These are phyloP conservation scores for Mesoclemmys tuberculata DNA, from an alignment of 2,113 vertebrate genomes.

Conservation along the genomic window DNA sequence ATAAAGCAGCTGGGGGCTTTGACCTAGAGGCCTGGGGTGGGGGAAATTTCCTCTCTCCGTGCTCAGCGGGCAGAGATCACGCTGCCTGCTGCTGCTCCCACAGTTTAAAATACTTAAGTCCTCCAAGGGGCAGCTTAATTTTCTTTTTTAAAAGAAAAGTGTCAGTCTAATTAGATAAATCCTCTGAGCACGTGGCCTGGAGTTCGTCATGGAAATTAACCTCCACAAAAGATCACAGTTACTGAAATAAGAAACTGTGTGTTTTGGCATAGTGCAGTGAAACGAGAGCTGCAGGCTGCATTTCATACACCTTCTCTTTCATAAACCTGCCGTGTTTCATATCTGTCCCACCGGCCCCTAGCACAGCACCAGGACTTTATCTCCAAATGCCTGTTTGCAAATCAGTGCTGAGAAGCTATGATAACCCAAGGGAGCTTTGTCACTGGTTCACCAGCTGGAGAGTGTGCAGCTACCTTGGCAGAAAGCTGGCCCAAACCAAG, in stretches of 20 bases:
- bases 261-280: constrained; percentile 81
- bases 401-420: constrained; percentile 68
- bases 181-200: constrained; percentile 81
- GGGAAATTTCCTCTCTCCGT: constrained; percentile 37
- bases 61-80: constrained; percentile 39
- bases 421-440: constrained; percentile 64
- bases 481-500: constrained; percentile 40
- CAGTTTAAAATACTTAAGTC: constrained; percentile 76
- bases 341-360: constrained; percentile 52
- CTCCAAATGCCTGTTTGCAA: constrained; percentile 62
- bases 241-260: constrained; percentile 84
- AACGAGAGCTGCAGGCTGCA: constrained; percentile 81
- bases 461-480: constrained; percentile 37
- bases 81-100: constrained; percentile 50
- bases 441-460: constrained; percentile 58
- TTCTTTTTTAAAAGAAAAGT: constrained; percentile 83
- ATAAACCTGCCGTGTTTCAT: constrained; percentile 66
- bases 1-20: constrained; percentile 6
- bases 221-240: constrained; percentile 85
- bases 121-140: constrained; percentile 75
- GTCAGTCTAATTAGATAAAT: constrained; percentile 87
- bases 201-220: constrained; percentile 89
- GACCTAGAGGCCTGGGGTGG: background rate
- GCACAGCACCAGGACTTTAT: constrained; percentile 66
- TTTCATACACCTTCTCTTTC: constrained; percentile 79